phyloP scores from a whole-genome alignment of 2,113 vertebrate genomes.

The Neodon shergylaensis region DNA sequence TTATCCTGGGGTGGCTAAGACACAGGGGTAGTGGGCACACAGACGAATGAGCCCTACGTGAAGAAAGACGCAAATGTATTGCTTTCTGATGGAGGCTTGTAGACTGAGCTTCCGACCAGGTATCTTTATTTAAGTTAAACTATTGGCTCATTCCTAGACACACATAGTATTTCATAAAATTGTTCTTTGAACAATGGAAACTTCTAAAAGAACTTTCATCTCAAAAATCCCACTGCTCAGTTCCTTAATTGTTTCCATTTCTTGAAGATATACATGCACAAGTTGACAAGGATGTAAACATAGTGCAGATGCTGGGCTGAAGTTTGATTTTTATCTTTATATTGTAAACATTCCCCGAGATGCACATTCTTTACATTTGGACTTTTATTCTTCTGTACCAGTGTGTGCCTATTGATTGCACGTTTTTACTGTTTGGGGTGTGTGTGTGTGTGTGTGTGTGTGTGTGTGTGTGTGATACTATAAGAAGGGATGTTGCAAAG shows the following conservation, averaged over 20 bases:
- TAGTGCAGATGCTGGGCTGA: background rate
- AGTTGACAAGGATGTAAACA: slow-evolving; percentile 54
- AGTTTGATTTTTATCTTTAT: slow-evolving; percentile 44
- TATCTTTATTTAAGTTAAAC: slow-evolving; percentile 5
- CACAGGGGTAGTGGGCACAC: background rate
- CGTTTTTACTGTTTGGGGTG: background rate
- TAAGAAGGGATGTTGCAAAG: background rate
- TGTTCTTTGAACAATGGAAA: background rate
- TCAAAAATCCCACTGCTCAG: background rate
- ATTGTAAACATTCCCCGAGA: slow-evolving; percentile 25
- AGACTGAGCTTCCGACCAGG: background rate
- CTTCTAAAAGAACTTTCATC: background rate
- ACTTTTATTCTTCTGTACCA: background rate
- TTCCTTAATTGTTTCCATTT: slow-evolving; percentile 28
- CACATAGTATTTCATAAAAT: background rate
- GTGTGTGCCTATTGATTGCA: background rate
- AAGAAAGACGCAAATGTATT: background rate
- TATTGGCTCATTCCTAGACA: background rate
- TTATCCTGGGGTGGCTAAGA: background rate
- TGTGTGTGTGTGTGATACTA: background rate
- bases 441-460: background rate
- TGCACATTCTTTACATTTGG: background rate
- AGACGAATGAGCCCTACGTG: background rate
- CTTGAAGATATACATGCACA: background rate
- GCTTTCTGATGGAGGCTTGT: background rate